These are phyloP conservation scores for Chionomys nivalis DNA, from an alignment of 2,113 vertebrate species.

Conservation along the genomic window DNA sequence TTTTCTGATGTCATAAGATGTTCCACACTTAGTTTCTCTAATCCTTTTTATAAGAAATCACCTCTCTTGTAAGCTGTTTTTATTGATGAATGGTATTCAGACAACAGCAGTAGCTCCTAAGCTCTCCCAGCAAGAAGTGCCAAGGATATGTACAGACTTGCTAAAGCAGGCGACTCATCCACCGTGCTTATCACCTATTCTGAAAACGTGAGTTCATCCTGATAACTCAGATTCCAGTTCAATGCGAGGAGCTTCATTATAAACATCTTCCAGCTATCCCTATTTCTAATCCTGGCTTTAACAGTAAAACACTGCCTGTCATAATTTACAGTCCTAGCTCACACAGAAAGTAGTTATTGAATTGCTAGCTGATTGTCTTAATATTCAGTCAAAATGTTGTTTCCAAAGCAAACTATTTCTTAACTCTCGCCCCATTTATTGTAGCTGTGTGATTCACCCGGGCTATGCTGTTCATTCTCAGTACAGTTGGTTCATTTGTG, in stretches of 20 bases:
- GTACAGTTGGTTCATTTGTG: neutral
- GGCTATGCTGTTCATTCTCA: neutral
- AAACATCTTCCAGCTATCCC: neutral
- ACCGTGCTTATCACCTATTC: neutral
- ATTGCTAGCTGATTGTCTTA: slow-evolving; percentile 15
- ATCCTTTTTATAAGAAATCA: neutral
- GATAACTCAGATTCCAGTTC: slow-evolving; percentile 3
- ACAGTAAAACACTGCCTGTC: neutral
- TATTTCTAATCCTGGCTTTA: slow-evolving; percentile 32
- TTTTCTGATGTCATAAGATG: neutral
- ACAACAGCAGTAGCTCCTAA: neutral
- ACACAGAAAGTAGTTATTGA: neutral
- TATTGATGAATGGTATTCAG: neutral
- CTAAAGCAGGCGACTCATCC: neutral
- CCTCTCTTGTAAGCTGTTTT: slow-evolving; percentile 21
- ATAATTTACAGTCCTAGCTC: slow-evolving; percentile 15
- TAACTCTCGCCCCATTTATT: neutral
- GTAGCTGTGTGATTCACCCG: neutral
- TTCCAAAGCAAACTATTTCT: neutral
- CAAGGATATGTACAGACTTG: neutral
- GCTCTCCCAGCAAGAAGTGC: neutral
- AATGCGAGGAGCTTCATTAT: neutral
- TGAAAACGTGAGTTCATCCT: neutral
- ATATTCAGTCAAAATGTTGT: slow-evolving; percentile 19
- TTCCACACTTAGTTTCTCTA: neutral